Conservation (phyloP, 2,797 vertebrate species). For the Geotria australis region DNA sequence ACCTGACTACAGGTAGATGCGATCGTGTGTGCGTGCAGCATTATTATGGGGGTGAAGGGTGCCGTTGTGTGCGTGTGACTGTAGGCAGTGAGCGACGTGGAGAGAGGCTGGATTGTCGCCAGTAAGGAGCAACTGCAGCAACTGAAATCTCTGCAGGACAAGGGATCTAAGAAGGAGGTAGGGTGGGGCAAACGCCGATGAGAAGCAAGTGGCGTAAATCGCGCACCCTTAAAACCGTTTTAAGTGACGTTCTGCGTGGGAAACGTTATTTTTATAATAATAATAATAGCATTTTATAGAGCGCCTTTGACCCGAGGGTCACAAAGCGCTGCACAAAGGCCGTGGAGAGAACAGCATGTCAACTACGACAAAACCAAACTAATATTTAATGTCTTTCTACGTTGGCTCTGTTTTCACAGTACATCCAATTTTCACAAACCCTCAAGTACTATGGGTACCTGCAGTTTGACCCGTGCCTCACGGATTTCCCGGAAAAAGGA, state of each 20-base stretch:
- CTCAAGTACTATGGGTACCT: slow-evolving; percentile 84
- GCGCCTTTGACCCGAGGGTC: too few species aligned
- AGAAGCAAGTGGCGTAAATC: too few species aligned
- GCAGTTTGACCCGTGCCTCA: slow-evolving; percentile 78
- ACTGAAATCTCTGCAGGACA: slow-evolving; percentile 88
- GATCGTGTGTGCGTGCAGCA: too few species aligned
- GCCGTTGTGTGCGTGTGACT: not conserved
- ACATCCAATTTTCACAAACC: slow-evolving; percentile 67
- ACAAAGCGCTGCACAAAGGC: too few species aligned
- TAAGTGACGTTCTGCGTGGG: too few species aligned
- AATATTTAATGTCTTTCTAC: too few species aligned
- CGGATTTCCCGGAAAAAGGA: slow-evolving; percentile 83
- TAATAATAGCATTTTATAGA: not conserved
- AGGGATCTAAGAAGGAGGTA: slow-evolving; percentile 95
- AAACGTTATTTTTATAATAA: not conserved
- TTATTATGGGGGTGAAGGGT: not conserved
- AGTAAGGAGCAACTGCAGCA: slow-evolving; percentile 90
- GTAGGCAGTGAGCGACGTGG: slow-evolving; percentile 75
- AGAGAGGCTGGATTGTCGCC: slow-evolving; percentile 74
- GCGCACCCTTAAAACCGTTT: too few species aligned
- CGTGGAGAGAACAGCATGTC: not conserved
- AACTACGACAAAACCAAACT: too few species aligned
- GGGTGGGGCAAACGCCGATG: slow-evolving; percentile 1
- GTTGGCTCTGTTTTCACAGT: slow-evolving; percentile 22
- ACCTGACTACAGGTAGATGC: too few species aligned